phyloP scores from a whole-genome alignment of 2,888 invertebrate species.

The Lobophora halterata region DNA sequence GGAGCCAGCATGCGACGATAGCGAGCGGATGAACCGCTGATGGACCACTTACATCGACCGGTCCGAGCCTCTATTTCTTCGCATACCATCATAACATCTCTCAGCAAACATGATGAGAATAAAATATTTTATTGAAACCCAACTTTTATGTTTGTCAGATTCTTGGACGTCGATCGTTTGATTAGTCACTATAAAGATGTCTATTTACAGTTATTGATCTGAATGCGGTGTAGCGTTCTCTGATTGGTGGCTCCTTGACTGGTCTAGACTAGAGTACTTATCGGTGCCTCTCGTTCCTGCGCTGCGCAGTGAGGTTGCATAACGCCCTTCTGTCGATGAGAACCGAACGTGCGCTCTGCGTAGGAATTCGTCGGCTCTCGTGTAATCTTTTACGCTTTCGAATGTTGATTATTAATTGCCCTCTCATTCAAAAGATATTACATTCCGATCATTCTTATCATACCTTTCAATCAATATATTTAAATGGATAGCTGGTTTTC shows the following conservation, averaged over 20 bases:
- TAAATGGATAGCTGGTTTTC: slow-evolving; percentile 33
- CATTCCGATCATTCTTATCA: slow-evolving; percentile 60
- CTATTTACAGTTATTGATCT: slow-evolving; percentile 70
- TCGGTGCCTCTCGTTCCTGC: slow-evolving; percentile 55
- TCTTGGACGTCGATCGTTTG: slow-evolving; percentile 70
- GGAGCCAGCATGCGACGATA: slow-evolving; percentile 15
- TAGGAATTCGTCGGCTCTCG: slow-evolving; percentile 64
- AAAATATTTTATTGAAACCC: slow-evolving; percentile 54
- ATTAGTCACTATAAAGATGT: slow-evolving; percentile 71
- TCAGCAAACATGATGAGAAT: slow-evolving; percentile 54
- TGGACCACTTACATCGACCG: slow-evolving; percentile 59
- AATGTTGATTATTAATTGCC: slow-evolving; percentile 73
- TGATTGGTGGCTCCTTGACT: slow-evolving; percentile 39
- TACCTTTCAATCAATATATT: slow-evolving; percentile 49
- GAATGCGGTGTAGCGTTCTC: slow-evolving; percentile 64
- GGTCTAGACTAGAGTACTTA: slow-evolving; percentile 41
- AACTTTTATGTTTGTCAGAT: slow-evolving; percentile 69
- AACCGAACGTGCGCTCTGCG: slow-evolving; percentile 40
- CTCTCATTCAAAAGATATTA: slow-evolving; percentile 65
- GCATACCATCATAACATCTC: slow-evolving; percentile 49
- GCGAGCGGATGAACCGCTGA: slow-evolving; percentile 30
- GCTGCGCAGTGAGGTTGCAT: slow-evolving; percentile 46
- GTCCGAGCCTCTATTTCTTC: slow-evolving; percentile 55
- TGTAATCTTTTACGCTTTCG: slow-evolving; percentile 74
- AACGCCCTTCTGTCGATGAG: slow-evolving; percentile 48